phyloP scores from a whole-genome alignment of 2,888 invertebrate species.

The Zhuqinia jingwanae region DNA sequence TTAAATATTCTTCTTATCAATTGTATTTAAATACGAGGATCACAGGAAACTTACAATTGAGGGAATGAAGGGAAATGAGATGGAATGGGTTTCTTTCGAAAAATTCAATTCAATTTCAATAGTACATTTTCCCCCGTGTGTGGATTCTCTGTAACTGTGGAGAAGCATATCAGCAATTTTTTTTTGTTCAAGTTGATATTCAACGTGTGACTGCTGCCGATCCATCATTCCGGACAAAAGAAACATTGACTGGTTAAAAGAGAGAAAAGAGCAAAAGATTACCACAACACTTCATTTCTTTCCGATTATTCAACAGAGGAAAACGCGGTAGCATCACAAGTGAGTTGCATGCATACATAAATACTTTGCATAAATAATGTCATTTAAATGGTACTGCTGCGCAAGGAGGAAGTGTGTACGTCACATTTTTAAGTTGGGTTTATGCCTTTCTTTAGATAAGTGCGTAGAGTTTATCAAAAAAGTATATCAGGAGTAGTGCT shows the following conservation, averaged over 20 bases:
- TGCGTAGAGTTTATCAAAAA: too few relatives aligned
- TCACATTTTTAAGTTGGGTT: too few relatives aligned
- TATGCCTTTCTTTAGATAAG: too few relatives aligned
- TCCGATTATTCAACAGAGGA: neutral
- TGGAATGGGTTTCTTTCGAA: neutral
- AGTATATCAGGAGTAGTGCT: too few relatives aligned
- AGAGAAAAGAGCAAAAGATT: conserved; percentile 33
- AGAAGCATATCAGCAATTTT: too few relatives aligned
- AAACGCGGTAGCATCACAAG: conserved; percentile 27
- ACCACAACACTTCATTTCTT: conserved; percentile 10
- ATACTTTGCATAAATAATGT: neutral
- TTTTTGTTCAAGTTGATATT: conserved; percentile 15
- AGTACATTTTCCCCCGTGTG: neutral
- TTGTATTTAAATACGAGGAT: conserved; percentile 3
- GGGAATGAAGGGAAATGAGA: neutral
- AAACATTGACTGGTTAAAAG: conserved; percentile 34
- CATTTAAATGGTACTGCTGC: too few relatives aligned
- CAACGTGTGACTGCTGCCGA: conserved; percentile 8
- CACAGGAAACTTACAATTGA: neutral
- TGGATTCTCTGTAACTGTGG: too few relatives aligned
- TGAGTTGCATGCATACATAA: conserved; percentile 1
- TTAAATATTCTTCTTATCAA: neutral
- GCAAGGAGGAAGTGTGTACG: too few relatives aligned
- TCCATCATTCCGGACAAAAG: conserved; percentile 67
- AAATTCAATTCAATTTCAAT: neutral